A percentile compares a stretch with the other conserved stretches of the same genome.
phyloP scores from a whole-genome alignment of 2,113 vertebrate species.

The Piprites chloris region DNA sequence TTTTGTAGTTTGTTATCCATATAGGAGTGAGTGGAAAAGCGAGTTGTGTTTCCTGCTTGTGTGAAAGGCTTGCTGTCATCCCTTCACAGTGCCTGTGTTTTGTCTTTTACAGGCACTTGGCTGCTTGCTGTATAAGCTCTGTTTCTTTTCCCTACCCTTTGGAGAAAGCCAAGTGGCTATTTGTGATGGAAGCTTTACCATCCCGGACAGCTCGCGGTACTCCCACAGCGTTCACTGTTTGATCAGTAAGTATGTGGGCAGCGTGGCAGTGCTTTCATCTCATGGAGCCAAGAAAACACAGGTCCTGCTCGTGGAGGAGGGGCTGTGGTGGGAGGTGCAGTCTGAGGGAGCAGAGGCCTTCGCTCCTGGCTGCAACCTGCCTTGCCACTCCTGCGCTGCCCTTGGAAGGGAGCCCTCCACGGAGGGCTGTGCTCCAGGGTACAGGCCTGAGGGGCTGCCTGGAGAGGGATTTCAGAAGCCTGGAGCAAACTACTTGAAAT shows the following conservation, averaged over 20 bases:
- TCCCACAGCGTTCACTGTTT: constrained; percentile 88
- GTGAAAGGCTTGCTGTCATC: neutral
- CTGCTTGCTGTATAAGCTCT: constrained; percentile 98
- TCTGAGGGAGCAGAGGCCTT: neutral
- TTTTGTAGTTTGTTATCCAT: neutral
- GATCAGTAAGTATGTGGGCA: constrained; percentile 85
- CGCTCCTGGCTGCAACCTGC: neutral
- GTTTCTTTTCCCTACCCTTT: constrained; percentile 97
- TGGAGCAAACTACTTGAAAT: too few species aligned
- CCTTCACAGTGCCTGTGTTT: neutral
- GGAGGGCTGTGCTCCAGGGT: neutral
- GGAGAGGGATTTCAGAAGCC: neutral
- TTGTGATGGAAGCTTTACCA: constrained; percentile 92
- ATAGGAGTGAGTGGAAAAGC: rapidly evolving
- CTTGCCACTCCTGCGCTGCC: neutral
- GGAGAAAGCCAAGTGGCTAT: constrained; percentile 99
- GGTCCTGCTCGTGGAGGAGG: rapidly evolving
- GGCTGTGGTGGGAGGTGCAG: neutral
- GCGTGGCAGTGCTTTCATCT: too few species aligned
- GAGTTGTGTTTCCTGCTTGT: neutral
- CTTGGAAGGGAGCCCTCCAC: neutral
- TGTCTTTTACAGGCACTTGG: constrained; percentile 86
- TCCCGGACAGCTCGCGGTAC: constrained; percentile 93
- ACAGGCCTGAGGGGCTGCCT: neutral
- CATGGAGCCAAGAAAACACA: rapidly evolving